Percentiles rank a stretch among this genome's conserved stretches.
Evolutionary conservation across 2,888 invertebrate species (phyloP).

Genomic region (Eupithecia inturbata): DNA sequence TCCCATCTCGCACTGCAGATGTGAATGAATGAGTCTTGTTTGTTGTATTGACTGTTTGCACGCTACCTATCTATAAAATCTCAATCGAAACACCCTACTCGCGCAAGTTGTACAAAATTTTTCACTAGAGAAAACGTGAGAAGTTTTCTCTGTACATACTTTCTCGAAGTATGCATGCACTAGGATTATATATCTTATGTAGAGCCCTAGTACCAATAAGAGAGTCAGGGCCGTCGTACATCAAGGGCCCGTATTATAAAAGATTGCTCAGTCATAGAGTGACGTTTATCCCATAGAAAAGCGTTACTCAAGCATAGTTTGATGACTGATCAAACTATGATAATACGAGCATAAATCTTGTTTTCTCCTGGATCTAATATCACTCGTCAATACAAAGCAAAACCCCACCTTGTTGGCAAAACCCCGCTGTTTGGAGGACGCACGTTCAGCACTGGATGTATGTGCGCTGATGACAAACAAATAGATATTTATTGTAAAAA

Average conservation of each 20-base stretch:
- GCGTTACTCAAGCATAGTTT: no score
- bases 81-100: neutral
- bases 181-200: no score
- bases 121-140: neutral
- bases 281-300: no score
- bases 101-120: neutral
- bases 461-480: neutral
- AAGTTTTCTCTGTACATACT: neutral
- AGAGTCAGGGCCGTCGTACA: no score
- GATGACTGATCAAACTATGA: no score
- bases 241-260: no score
- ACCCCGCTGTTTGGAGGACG: neutral
- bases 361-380: neutral
- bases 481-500: no score
- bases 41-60: slow-evolving; percentile 12
- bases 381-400: neutral
- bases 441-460: neutral
- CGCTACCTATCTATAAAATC: neutral
- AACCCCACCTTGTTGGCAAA: neutral
- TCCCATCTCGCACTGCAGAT: slow-evolving; percentile 10
- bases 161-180: neutral
- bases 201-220: no score
- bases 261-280: no score
- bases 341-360: neutral
- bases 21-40: slow-evolving; percentile 4